Conservation (phyloP, 2,797 vertebrate genomes). For the Anableps anableps region DNA sequence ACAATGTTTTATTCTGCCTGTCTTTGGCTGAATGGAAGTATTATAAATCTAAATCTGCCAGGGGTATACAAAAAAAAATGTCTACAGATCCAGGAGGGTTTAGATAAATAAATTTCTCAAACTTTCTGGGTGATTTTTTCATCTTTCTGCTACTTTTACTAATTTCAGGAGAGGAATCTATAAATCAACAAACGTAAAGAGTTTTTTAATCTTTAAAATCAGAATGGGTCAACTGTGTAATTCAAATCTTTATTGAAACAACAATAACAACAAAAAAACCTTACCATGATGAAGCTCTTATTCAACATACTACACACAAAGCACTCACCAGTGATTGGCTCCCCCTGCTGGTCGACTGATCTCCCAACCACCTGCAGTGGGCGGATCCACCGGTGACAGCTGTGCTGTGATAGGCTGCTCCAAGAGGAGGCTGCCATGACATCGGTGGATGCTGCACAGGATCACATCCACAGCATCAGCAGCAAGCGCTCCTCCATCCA, state of each 20-base stretch:
- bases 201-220: not conserved
- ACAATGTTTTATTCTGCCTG: not conserved
- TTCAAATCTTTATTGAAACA: not conserved
- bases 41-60: not conserved
- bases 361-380: constrained; percentile 84
- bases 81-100: not conserved
- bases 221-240: not conserved
- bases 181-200: not conserved
- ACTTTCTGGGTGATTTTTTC: not conserved
- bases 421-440: constrained; percentile 85
- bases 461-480: constrained; percentile 81
- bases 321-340: constrained; percentile 38
- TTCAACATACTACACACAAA: not conserved
- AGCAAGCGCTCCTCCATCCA: constrained; percentile 73
- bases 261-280: no score
- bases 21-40: not conserved
- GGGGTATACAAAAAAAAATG: not conserved
- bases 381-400: constrained; percentile 71
- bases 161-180: not conserved
- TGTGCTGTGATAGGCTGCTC: constrained; percentile 70
- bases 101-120: not conserved
- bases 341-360: constrained; percentile 67
- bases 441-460: constrained; percentile 82
- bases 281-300: not conserved
- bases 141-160: not conserved